Evolutionary conservation across 2,888 invertebrate species (phyloP).

Genomic region (Philhelius pedissequus): DNA sequence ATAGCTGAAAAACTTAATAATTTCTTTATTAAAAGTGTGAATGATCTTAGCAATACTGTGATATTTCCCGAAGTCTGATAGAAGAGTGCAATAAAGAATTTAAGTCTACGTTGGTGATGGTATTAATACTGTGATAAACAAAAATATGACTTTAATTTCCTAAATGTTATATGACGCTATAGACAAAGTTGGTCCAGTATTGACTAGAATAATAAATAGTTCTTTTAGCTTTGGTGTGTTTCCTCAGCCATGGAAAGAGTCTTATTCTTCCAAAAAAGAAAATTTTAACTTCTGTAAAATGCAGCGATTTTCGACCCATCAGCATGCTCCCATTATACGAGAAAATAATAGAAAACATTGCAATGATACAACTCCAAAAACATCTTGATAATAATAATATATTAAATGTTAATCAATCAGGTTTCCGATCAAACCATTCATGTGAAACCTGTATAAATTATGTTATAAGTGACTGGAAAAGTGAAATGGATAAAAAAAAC

Average conservation of each 20-base stretch:
- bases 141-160: neutral
- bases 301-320: neutral
- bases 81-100: neutral
- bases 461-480: neutral
- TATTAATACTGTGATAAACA: neutral
- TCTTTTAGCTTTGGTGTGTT: too few species aligned
- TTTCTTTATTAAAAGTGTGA: neutral
- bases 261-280: neutral
- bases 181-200: neutral
- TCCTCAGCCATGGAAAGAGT: neutral
- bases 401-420: too few species aligned
- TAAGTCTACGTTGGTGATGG: neutral
- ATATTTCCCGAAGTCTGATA: neutral
- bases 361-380: too few species aligned
- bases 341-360: too few species aligned
- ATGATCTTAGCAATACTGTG: neutral
- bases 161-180: neutral
- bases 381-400: too few species aligned
- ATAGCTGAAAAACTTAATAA: neutral
- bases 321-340: too few species aligned
- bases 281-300: neutral
- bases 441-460: neutral
- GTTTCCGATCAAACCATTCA: neutral
- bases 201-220: neutral
- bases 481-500: neutral